Conservation (phyloP, 2,888 invertebrate genomes). For the Acronicta aceris region DNA sequence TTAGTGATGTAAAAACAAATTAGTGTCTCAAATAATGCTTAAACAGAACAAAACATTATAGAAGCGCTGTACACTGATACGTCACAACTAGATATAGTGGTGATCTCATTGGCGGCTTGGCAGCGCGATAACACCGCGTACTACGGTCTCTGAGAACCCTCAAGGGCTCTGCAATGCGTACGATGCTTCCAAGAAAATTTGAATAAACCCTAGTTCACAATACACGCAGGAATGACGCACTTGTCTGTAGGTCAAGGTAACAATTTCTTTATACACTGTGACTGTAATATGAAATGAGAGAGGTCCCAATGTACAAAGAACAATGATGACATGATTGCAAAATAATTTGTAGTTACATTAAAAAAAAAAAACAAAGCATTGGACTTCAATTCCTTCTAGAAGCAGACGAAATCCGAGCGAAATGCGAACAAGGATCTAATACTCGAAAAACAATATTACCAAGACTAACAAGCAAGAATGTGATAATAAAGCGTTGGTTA, state of each 20-base stretch:
- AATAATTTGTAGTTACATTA: conserved; percentile 12
- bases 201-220: conserved; percentile 28
- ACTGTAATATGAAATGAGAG: conserved; percentile 39
- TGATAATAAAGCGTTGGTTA: conserved; percentile 71
- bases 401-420: conserved; percentile 28
- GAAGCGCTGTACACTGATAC: conserved; percentile 65
- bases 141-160: conserved; percentile 57
- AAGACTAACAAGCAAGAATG: conserved; percentile 63
- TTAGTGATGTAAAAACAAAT: conserved; percentile 26
- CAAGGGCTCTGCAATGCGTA: conserved; percentile 61
- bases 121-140: conserved; percentile 67
- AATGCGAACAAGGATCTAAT: conserved; percentile 42
- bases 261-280: conserved; percentile 43
- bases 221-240: conserved; percentile 44
- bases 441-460: conserved; percentile 49
- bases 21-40: conserved; percentile 48
- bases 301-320: conserved; percentile 32
- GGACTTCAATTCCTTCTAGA: conserved; percentile 4
- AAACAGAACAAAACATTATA: conserved; percentile 61
- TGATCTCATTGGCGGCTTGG: conserved; percentile 79
- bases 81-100: conserved; percentile 85
- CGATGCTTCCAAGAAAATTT: conserved; percentile 50
- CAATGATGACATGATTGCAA: conserved; percentile 30
- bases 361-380: conserved; percentile 25
- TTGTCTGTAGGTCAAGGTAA: conserved; percentile 48